phyloP scores from a whole-genome alignment of 2,797 vertebrate species.

The Rousettus madagascariensis region DNA sequence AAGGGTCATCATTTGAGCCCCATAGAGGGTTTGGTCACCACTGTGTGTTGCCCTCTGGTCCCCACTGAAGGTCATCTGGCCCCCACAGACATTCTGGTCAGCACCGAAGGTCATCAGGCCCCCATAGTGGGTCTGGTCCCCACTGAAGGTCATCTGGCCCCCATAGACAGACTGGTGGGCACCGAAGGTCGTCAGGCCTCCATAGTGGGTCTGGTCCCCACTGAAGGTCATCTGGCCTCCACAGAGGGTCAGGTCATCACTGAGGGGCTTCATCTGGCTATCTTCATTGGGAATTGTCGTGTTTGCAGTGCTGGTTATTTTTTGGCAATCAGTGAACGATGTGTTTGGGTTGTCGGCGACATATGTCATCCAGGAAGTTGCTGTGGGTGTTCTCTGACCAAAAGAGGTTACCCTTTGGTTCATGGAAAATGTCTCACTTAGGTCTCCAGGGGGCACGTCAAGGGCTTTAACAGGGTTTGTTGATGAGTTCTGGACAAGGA shows the following conservation, averaged over 20 bases:
- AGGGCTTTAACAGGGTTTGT: background rate
- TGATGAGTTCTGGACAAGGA: background rate
- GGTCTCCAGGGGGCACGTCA: background rate
- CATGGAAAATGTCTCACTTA: background rate
- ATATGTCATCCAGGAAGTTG: background rate
- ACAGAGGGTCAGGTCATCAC: background rate
- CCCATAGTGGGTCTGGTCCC: background rate
- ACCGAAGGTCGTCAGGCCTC: background rate
- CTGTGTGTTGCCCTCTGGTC: background rate
- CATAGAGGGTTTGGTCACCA: background rate
- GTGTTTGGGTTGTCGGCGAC: background rate
- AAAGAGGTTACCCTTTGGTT: background rate
- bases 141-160: background rate
- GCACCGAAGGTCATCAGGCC: background rate
- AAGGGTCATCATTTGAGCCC: background rate
- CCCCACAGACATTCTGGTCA: background rate
- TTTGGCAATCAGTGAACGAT: background rate
- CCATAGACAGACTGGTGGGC: background rate
- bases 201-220: background rate
- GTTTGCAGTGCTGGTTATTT: background rate
- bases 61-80: background rate
- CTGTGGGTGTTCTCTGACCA: background rate
- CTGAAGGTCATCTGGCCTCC: background rate
- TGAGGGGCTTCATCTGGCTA: background rate
- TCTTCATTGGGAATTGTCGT: background rate